Evolutionary conservation across 1,140 invertebrate genomes (phyloP), one percentile per base, ranked within the genome.

Genomic region (Drosophila cardini): DNA sequence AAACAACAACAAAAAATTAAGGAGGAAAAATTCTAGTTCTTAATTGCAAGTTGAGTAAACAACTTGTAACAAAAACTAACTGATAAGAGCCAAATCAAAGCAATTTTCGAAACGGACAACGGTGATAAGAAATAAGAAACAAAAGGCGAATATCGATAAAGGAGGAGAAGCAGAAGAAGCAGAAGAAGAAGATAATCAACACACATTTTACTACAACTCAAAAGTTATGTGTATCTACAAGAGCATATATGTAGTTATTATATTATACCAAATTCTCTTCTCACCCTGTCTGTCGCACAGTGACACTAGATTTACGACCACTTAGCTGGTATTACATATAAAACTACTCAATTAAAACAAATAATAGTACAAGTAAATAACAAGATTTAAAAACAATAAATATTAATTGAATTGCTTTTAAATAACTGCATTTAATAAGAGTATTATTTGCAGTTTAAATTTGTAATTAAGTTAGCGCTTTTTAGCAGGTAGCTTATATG

Each of bases 71-170:
- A 16, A 53, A 73, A 48, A 74, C 16, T 58, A 56, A 16, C 45
- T 70, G 58, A 75, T 64, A 71, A 64, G 53, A 9, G 45, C 1
- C 16, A 36, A 57, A 57, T 43, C 16, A 32, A 50, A 34, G 13
- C 45, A 10, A 36, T 40, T 43, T 45, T 5, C 16, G 15, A 58
- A 58, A 30, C 48, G 30, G 8, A 30, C 32, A 21, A 32, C 4
- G 36, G 53, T 62, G 46, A 68, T 72, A 81, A 76, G 76, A 26
- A 5, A 26, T 26, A 26, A 26, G 21, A 65, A 46, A 45, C 53
- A 61, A 50, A 43, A 52, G 16, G 30, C 48, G 38, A 70, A 63
- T 50, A 77, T 83, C 72, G 76, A 83, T 76, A 86, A 70, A 81
- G 65, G 55, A 26, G 1, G 5, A 26, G 21, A 26, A 3, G 21